Percentiles rank a stretch among this genome's conserved stretches.
Conservation (phyloP, 2,888 invertebrate species). For the Latheticus oryzae region DNA sequence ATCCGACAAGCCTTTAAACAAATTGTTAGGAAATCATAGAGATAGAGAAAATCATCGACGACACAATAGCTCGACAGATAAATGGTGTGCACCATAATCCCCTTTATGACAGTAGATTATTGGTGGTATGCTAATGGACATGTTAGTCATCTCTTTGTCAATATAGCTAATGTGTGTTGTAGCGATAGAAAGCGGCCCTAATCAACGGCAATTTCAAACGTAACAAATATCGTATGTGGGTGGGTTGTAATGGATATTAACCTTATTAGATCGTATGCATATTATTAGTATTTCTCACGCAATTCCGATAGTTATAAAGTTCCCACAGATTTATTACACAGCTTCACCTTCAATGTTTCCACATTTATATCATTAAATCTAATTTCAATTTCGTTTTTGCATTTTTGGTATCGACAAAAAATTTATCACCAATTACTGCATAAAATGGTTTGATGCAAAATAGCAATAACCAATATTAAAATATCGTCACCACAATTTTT, state of each 20-base stretch:
- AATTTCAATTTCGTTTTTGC: too few species aligned
- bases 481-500: conserved; percentile 2
- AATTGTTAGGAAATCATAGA: conserved; percentile 43
- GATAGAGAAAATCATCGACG: conserved; percentile 40
- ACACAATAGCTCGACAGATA: conserved; percentile 45
- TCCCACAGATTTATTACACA: conserved; percentile 18
- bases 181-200: conserved; percentile 46
- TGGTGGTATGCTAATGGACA: conserved; percentile 49
- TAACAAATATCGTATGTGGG: conserved; percentile 30
- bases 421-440: too few species aligned
- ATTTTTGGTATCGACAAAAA: too few species aligned
- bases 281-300: conserved; percentile 39
- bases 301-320: conserved; percentile 22
- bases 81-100: conserved; percentile 42
- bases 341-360: conserved; percentile 20
- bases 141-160: conserved; percentile 47
- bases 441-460: too few species aligned
- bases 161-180: conserved; percentile 40
- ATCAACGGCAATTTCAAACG: conserved; percentile 43
- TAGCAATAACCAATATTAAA: too few species aligned
- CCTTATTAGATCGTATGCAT: conserved; percentile 34
- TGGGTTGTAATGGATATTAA: conserved; percentile 35
- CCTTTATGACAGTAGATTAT: conserved; percentile 45
- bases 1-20: conserved; percentile 46
- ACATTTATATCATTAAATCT: too few species aligned